Evolutionary conservation across 2,797 vertebrate genomes (phyloP).

Genomic region (Onychomys leucogaster): DNA sequence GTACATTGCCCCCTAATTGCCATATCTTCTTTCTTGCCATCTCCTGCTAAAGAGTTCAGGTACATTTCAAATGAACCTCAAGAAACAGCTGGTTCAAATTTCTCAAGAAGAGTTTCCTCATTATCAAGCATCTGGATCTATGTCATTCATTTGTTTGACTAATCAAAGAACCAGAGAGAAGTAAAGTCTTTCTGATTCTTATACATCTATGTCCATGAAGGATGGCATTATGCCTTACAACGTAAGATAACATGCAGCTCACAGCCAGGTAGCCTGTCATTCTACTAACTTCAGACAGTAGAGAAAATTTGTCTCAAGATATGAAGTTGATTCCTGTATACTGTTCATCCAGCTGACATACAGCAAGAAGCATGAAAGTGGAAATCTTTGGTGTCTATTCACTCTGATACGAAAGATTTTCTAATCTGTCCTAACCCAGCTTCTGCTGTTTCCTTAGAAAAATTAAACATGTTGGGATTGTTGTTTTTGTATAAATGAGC

Average conservation of each 20-base stretch:
- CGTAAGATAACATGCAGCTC: not conserved
- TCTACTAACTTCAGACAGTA: not conserved
- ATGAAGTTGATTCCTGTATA: constrained; percentile 1
- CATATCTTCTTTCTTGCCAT: not conserved
- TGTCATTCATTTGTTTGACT: not conserved
- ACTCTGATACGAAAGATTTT: not conserved
- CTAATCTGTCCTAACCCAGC: not conserved
- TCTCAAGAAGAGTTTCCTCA: not conserved
- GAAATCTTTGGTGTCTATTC: not conserved
- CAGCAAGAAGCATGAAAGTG: not conserved
- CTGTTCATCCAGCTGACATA: not conserved
- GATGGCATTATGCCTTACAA: not conserved
- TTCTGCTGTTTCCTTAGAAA: constrained; percentile 2
- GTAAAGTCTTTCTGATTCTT: not conserved
- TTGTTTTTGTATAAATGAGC: not conserved
- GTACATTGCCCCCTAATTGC: not conserved
- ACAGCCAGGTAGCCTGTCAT: not conserved
- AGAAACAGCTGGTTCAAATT: not conserved
- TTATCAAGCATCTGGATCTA: not conserved
- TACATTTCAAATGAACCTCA: not conserved
- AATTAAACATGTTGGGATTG: not conserved
- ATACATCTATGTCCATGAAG: not conserved
- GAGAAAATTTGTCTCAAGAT: not conserved
- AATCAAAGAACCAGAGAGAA: not conserved
- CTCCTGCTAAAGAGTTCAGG: not conserved